These are phyloP conservation scores for Hybos culiciformis DNA, from an alignment of 2,888 invertebrate genomes.

Conservation along the genomic window DNA sequence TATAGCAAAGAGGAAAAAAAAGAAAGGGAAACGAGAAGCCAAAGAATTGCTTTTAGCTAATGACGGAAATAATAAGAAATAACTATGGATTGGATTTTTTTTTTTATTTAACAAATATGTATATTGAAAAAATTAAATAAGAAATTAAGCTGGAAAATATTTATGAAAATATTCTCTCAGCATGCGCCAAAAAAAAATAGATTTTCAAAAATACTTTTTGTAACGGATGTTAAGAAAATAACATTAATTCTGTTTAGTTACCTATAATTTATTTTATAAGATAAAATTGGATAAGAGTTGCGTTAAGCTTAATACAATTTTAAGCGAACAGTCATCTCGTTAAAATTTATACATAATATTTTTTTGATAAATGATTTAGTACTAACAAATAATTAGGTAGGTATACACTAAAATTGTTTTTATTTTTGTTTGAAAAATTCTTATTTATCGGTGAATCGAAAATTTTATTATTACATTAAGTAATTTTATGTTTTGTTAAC, in stretches of 20 bases:
- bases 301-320: background rate
- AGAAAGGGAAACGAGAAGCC: conserved; percentile 56
- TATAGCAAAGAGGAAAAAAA: conserved; percentile 49
- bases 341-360: background rate
- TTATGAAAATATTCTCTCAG: background rate
- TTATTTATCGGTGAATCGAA: too few species aligned
- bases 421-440: too few species aligned
- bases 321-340: background rate
- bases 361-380: background rate
- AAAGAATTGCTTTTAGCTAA: conserved; percentile 44
- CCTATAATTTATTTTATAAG: background rate
- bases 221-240: background rate
- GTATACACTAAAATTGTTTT: background rate
- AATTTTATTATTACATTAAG: too few species aligned
- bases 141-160: background rate
- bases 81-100: too few species aligned
- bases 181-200: background rate
- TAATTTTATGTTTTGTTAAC: too few species aligned
- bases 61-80: conserved; percentile 34
- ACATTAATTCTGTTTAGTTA: background rate
- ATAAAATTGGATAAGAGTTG: background rate
- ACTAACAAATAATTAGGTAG: background rate
- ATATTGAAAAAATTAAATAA: background rate
- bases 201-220: background rate
- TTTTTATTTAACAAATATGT: background rate